phyloP scores from a whole-genome alignment of 1,140 invertebrate species.

The Pogonomyrmex barbatus region DNA sequence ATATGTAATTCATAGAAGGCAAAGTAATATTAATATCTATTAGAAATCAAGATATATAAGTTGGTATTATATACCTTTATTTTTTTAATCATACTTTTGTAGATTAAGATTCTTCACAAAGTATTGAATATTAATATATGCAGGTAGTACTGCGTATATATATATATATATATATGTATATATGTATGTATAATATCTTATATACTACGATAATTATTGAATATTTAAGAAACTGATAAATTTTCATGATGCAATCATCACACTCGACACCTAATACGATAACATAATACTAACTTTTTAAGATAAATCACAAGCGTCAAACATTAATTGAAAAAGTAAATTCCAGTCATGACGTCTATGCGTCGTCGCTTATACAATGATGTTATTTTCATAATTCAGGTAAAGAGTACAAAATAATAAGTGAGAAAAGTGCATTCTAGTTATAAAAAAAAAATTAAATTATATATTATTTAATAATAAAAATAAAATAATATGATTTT shows the following conservation, averaged over 20 bases:
- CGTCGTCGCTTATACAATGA: slow-evolving; percentile 58
- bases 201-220: slow-evolving; percentile 69
- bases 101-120: slow-evolving; percentile 71
- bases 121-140: slow-evolving; percentile 54
- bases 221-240: slow-evolving; percentile 52
- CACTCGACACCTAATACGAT: slow-evolving; percentile 31
- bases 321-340: slow-evolving; percentile 41
- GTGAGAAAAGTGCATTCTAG: slow-evolving; percentile 21
- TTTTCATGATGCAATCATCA: slow-evolving; percentile 40
- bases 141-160: slow-evolving; percentile 40
- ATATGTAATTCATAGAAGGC: slow-evolving; percentile 1
- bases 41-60: slow-evolving; percentile 35
- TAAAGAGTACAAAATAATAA: slow-evolving; percentile 62
- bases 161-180: slow-evolving; percentile 51
- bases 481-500: slow-evolving; percentile 28
- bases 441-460: slow-evolving; percentile 20
- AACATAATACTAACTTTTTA: slow-evolving; percentile 46
- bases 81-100: slow-evolving; percentile 73
- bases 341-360: slow-evolving; percentile 26
- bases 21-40: slow-evolving; percentile 15
- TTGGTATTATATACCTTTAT: slow-evolving; percentile 69
- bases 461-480: background rate
- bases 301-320: background rate
- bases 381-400: slow-evolving; percentile 19
- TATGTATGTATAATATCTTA: slow-evolving; percentile 69